Evolutionary conservation across 2,888 invertebrate genomes (phyloP), one percentile per base, ranked within the genome.

Genomic region (Nephrotoma guestfalica): DNA sequence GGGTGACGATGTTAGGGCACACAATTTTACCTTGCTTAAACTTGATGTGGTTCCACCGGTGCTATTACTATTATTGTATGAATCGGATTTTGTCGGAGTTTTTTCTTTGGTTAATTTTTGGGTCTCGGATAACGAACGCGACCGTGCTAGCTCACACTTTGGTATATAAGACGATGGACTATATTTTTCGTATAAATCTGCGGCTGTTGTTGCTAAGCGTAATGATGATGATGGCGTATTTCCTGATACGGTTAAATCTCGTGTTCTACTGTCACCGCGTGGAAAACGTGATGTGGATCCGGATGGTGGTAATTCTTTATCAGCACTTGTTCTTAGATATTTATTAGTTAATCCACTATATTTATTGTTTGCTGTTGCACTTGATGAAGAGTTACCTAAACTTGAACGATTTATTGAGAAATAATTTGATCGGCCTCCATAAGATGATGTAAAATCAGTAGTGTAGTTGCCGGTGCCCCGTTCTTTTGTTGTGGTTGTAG

Each of bases 151-250:
- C 90, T 92, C 92, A 90, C 90, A 90, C 89, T 91, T 91, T 87
- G 96, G 95, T 89, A 95, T 93, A 91, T 96, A 96, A 90, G 95
- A 94, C 71, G 94, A 93, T 86, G 96, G 95, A 57, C 96, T 96
- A 90, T 96, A 96, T 91, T 95, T 96, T 89, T 94, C 94, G 90
- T 95, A 94, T 88, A 96, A 91, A 88, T 96, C 95, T 45, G 95
- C 94, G 0, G 93, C 93, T 86, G 92, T 94, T 93, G 93, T 94
- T 86, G 92, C 93, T 89, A 93, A 89, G 43, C 93, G 92, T 47
- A 92, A 92, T 90, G 91, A 90, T 90, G 91, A 90, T 88, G 88
- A 90, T 90, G 90, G 90, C 88, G 90, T 89, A 89, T 90, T 89
- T 88, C 90, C 89, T 89, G 89, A 89, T 89, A 89, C 89, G 86